These are phyloP conservation scores for Barbus barbus DNA, from an alignment of 2,113 vertebrate species.

Conservation along the genomic window DNA sequence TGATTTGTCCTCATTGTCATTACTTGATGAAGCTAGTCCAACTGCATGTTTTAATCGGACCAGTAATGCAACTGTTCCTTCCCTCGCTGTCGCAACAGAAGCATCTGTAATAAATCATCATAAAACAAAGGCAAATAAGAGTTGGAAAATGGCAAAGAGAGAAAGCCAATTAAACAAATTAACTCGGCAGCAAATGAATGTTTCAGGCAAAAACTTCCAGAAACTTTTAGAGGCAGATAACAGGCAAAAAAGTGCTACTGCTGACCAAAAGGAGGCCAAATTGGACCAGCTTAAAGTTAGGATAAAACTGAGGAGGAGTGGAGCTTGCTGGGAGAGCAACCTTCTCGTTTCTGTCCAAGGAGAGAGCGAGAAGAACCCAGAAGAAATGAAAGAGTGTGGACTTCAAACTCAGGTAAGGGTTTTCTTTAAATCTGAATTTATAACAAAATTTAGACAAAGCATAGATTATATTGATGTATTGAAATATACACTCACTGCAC, in stretches of 20 bases:
- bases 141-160: conserved; percentile 18
- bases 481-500: too few relatives aligned
- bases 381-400: conserved; percentile 10
- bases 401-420: conserved; percentile 12
- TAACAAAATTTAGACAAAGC: neutral
- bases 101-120: neutral
- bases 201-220: neutral
- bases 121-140: conserved; percentile 20
- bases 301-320: conserved; percentile 70
- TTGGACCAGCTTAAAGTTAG: conserved; percentile 48
- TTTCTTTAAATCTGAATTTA: neutral
- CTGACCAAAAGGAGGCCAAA: neutral
- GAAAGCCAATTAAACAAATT: neutral
- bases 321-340: conserved; percentile 67
- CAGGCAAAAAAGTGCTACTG: neutral
- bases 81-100: neutral
- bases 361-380: neutral
- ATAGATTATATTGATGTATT: too few relatives aligned
- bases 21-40: conserved; percentile 5
- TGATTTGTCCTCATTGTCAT: neutral
- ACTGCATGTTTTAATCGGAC: neutral
- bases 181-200: neutral
- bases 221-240: conserved; percentile 16
- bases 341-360: conserved; percentile 60
- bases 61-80: conserved; percentile 7